phyloP scores from a whole-genome alignment of 2,113 vertebrate genomes.

The Aegithalos caudatus region DNA sequence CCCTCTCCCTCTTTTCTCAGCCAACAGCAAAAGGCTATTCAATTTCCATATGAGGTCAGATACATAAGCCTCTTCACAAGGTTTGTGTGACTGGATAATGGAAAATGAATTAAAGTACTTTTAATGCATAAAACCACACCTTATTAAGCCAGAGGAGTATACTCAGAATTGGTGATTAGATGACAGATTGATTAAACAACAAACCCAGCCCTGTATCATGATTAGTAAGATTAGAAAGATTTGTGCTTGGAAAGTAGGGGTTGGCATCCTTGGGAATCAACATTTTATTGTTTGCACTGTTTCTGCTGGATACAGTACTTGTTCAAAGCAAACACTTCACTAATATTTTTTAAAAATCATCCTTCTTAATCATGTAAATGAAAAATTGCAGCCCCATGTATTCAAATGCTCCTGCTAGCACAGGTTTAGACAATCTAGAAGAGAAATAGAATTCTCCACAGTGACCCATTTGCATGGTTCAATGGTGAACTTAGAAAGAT shows the following conservation, averaged over 20 bases:
- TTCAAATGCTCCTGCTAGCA: neutral
- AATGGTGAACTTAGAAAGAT: neutral
- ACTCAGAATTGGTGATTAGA: conserved; percentile 15
- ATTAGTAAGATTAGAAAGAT: conserved; percentile 47
- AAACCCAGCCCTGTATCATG: neutral
- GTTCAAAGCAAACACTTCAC: neutral
- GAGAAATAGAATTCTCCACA: neutral
- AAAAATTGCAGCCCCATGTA: neutral
- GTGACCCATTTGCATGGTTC: neutral
- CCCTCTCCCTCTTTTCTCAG: neutral
- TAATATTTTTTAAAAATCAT: neutral
- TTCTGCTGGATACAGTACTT: neutral
- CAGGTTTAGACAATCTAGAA: neutral
- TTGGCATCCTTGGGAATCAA: conserved; percentile 65
- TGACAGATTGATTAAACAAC: conserved; percentile 8
- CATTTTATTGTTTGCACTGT: neutral
- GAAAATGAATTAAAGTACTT: neutral
- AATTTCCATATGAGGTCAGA: neutral
- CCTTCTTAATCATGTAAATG: neutral
- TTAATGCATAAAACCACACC: neutral
- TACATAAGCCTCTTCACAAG: neutral
- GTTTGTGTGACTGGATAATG: neutral
- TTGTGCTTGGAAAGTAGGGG: neutral
- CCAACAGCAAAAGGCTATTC: neutral
- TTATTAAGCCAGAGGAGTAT: neutral